Conservation (phyloP, 2,888 invertebrate species). For the Mythimna ferrago region DNA sequence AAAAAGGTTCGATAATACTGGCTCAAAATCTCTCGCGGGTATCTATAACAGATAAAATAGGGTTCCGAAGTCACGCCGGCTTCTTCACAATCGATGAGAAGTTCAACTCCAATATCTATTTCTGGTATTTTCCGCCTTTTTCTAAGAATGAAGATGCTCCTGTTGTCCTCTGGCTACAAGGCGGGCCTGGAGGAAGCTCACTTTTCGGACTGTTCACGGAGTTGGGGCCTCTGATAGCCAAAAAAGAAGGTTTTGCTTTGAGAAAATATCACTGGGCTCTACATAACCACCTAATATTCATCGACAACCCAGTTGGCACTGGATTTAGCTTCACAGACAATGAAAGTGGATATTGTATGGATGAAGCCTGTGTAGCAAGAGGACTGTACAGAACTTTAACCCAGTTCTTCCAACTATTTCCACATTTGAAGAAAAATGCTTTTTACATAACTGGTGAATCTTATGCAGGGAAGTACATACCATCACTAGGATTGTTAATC, state of each 20-base stretch:
- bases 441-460: slow-evolving; percentile 92
- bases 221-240: slow-evolving; percentile 90
- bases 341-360: slow-evolving; percentile 88
- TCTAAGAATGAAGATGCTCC: slow-evolving; percentile 82
- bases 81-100: slow-evolving; percentile 91
- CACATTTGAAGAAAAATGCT: slow-evolving; percentile 85
- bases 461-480: slow-evolving; percentile 91
- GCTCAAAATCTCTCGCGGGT: slow-evolving; percentile 85
- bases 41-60: slow-evolving; percentile 77
- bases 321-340: slow-evolving; percentile 92
- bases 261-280: slow-evolving; percentile 91
- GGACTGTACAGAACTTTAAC: slow-evolving; percentile 88
- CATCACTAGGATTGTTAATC: slow-evolving; percentile 88
- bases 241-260: slow-evolving; percentile 75
- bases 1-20: slow-evolving; percentile 84
- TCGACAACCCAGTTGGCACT: slow-evolving; percentile 92
- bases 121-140: slow-evolving; percentile 92
- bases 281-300: slow-evolving; percentile 91
- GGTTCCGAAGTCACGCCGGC: slow-evolving; percentile 90
- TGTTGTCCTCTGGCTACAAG: slow-evolving; percentile 90
- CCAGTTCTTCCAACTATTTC: slow-evolving; percentile 92
- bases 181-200: slow-evolving; percentile 90
- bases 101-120: slow-evolving; percentile 91
- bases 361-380: slow-evolving; percentile 89
- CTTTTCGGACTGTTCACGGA: slow-evolving; percentile 91